Conservation (phyloP, 2,888 invertebrate species). For the Drosophila prostipennis region DNA sequence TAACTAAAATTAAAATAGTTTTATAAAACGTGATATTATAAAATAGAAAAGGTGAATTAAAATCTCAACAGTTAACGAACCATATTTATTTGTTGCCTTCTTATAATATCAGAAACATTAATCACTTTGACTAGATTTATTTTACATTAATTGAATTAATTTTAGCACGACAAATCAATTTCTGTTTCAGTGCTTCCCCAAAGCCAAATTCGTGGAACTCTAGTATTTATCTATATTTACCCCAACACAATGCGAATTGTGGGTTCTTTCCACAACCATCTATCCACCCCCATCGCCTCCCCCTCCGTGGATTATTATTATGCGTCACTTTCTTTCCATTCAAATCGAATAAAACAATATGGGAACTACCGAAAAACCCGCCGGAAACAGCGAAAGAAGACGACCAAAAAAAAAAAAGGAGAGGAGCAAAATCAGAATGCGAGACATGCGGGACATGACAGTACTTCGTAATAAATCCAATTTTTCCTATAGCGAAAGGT, state of each 20-base stretch:
- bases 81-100: background rate
- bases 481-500: conserved; percentile 35
- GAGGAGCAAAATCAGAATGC: conserved; percentile 12
- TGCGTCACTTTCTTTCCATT: conserved; percentile 39
- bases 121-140: background rate
- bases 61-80: no score
- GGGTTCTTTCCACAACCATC: conserved; percentile 2
- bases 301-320: conserved; percentile 6
- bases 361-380: conserved; percentile 17
- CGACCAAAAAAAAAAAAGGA: conserved; percentile 9
- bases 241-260: background rate
- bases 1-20: background rate
- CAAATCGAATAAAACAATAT: conserved; percentile 1
- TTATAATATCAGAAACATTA: background rate
- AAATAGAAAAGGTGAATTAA: no score
- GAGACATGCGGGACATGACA: conserved; percentile 28
- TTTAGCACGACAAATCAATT: conserved; percentile 4
- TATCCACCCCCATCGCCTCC: background rate
- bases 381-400: conserved; percentile 33
- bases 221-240: background rate
- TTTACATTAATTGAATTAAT: background rate
- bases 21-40: no score
- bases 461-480: conserved; percentile 26
- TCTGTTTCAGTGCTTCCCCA: background rate
- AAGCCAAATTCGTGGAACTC: background rate